A percentile compares a stretch with the other conserved stretches of the same genome.
Evolutionary conservation across 1,140 invertebrate genomes (phyloP).

Genomic region (Zaprionus ornatus): DNA sequence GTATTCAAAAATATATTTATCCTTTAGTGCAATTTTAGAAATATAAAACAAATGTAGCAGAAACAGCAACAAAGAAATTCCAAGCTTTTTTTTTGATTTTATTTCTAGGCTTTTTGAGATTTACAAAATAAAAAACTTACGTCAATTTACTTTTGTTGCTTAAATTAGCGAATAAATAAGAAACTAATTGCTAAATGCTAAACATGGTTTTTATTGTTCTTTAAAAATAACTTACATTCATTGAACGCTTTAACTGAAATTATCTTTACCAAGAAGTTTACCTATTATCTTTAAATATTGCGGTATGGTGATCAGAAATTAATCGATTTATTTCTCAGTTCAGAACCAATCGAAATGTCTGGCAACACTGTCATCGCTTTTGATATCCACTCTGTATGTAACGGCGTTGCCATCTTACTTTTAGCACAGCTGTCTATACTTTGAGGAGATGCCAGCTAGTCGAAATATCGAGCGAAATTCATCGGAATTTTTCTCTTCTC

Average conservation of each 20-base stretch:
- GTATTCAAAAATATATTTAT: constrained; percentile 49
- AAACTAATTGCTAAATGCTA: background rate
- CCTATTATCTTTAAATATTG: background rate
- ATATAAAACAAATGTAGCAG: constrained; percentile 11
- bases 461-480: constrained; percentile 25
- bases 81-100: constrained; percentile 45
- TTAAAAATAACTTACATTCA: background rate
- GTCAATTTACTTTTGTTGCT: constrained; percentile 50
- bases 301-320: background rate
- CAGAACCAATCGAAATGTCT: background rate
- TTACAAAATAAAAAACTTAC: constrained; percentile 41
- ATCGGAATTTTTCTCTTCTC: constrained; percentile 27
- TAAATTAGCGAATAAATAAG: constrained; percentile 37
- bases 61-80: constrained; percentile 47
- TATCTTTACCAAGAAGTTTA: background rate
- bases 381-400: background rate
- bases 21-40: constrained; percentile 57
- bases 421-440: constrained; percentile 21
- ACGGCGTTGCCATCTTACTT: constrained; percentile 18
- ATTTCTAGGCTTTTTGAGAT: constrained; percentile 46
- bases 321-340: background rate
- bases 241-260: background rate
- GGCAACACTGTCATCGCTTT: background rate
- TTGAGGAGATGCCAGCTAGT: constrained; percentile 18
- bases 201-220: background rate